phyloP scores from a whole-genome alignment of 2,113 vertebrate species.

The Cryptoleucopteryx plumbea region DNA sequence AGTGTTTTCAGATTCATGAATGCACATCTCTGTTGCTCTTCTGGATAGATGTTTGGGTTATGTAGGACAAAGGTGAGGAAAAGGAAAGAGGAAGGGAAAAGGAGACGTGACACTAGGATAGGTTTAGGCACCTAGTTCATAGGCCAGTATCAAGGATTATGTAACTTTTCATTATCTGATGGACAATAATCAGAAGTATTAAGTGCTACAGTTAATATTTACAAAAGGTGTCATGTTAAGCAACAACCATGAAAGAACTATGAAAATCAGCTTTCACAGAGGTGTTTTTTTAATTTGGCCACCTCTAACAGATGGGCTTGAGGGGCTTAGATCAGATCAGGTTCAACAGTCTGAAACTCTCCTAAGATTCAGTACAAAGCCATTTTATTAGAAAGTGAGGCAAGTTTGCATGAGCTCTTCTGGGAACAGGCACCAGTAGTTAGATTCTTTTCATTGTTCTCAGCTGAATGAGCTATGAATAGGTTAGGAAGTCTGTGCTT shows the following conservation, averaged over 20 bases:
- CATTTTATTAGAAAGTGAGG: not conserved
- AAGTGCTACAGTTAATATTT: not conserved
- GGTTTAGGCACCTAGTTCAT: not conserved
- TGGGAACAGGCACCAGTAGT: not conserved
- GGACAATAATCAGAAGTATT: not conserved
- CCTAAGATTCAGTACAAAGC: not conserved
- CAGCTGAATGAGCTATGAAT: not conserved
- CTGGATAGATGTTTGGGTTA: not conserved
- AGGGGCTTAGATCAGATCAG: not conserved
- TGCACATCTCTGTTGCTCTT: not conserved
- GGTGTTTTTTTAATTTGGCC: not conserved
- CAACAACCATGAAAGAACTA: not conserved
- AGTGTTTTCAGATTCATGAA: not conserved
- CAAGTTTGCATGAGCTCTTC: not conserved
- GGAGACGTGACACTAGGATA: not conserved
- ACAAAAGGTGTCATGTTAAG: not conserved
- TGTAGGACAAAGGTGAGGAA: not conserved
- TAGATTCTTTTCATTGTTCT: not conserved
- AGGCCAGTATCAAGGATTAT: not conserved
- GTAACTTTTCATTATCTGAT: not conserved
- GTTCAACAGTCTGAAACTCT: not conserved
- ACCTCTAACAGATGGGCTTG: not conserved
- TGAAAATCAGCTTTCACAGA: not conserved
- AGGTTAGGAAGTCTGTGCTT: not conserved
- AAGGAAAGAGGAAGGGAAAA: not conserved